Evolutionary conservation across 2,797 vertebrate species (phyloP).

Genomic region (Sebastes iracundus): DNA sequence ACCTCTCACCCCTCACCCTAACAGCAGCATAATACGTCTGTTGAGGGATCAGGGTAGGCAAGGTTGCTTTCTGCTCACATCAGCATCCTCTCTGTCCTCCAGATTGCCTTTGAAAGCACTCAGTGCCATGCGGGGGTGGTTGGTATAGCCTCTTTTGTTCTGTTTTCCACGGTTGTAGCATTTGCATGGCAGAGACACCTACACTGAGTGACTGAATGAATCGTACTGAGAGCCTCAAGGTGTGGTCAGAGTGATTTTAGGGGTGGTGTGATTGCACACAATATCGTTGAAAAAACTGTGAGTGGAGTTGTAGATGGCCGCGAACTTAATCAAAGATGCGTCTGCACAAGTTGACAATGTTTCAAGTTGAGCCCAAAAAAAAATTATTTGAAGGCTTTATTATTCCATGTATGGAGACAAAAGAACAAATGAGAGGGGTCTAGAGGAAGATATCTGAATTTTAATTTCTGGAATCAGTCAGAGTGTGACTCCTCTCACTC

Average conservation of each 20-base stretch:
- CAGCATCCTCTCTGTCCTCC: constrained; percentile 75
- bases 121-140: constrained; percentile 3
- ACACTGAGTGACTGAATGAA: neutral
- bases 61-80: constrained; percentile 72
- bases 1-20: constrained; percentile 75
- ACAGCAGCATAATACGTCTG: constrained; percentile 74
- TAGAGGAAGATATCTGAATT: neutral
- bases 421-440: neutral
- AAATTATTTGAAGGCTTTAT: neutral
- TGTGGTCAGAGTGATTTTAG: neutral
- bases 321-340: neutral
- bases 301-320: neutral
- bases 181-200: constrained; percentile 22
- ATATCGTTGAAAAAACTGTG: neutral
- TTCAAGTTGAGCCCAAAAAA: neutral
- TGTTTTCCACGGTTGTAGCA: constrained; percentile 25
- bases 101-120: constrained; percentile 66
- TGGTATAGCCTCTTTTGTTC: constrained; percentile 36
- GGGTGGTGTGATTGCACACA: neutral
- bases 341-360: neutral
- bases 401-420: neutral
- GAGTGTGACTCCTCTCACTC: neutral
- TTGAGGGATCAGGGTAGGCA: constrained; percentile 52
- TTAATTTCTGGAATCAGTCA: neutral
- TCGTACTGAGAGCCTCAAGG: neutral